Evolutionary conservation across 1,140 invertebrate species (phyloP), one percentile per base, ranked within the genome.

Genomic region (Bombus cullumanus): DNA sequence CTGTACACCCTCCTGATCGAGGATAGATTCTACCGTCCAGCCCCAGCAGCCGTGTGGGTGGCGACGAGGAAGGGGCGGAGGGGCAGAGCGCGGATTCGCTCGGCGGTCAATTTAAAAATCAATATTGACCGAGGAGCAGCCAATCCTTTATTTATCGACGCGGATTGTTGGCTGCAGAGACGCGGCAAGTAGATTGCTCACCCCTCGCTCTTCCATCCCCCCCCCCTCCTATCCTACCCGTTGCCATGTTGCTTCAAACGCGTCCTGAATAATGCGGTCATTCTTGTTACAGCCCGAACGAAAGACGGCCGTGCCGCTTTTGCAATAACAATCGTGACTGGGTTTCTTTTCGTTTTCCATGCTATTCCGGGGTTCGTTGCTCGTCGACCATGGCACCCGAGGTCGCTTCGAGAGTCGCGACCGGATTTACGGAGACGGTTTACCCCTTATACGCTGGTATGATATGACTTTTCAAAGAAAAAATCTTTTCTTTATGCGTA

Each of bases 31-130:
- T 90, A 39, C 83, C 81, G 81, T 5, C 37, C 84, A 72, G 34
- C 47, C 47, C 37, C 66, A 12, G 31, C 64, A 41, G 41, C 12
- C 39, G 43, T 62, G n/a, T 66, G 69, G 69, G 68, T 31, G 71
- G 22, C 39, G 13, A 5, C 34, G 22, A 22, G 66, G 66, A 25
- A 77, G 82, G 64, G 47, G 76, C 31, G 59, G 53, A 28, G 71
- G 72, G 86, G 77, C 62, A 85, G 82, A 69, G 87, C 91, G 93
- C 91, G 92, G 91, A 94, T 94, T 94, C 94, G 87, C 92, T 94
- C 92, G 90, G 89, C 92, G 94, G 94, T 95, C 95, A 95, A 95
- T 95, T 95, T 95, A 93, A 94, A 95, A 95, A 95, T 95, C 94
- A 95, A 95, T 95, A 95, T 95, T 95, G 94, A 95, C 94, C 92